Base-by-base conservation (phyloP, 2,113 vertebrate species). In the Calonectris borealis region DNA sequence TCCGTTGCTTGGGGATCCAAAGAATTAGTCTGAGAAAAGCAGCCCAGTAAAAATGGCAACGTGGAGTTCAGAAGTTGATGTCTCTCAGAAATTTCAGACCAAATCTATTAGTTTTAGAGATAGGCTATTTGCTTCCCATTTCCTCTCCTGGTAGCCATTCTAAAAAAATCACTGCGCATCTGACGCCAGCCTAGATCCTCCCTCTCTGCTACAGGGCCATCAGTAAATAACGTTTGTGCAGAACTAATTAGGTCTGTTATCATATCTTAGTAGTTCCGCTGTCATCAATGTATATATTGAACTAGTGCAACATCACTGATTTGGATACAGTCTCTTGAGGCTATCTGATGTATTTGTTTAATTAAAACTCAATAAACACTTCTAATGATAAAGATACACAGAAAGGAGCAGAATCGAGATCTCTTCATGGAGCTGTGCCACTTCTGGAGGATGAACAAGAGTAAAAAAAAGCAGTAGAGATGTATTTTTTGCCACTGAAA, bases 301-400 rank as follows among this genome's bases (percentile, higher is more conserved):
- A 90, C 49, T 38, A 86, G 60, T 0, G 2, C 54, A 73, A 19
- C 48, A 76, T 52, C 13, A 1, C 40, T 70, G 58, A 77, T 65
- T 87, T 0, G 0, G 16, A 46, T 65, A 49, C 31, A 52, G 70
- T 48, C 86, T 86, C 83, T 61, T 26, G 86, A 93, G 88, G 25
- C 25, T 68, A 55, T 55, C 72, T 42, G 72, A 91, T 91, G 46
- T 68, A 79, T 70, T 34, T 69, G 77, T 87, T 89, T 83, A 95
- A 95, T 92, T 96, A 93, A 96, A 96, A 87, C 64, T 89, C 77
- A 80, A 29, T 73, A 83, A 93, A 51, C 14, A 58, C 40, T 91
- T 87, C 49, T 49, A 76, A 85, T 87, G 57, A 85, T 82, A 89
- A 95, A 88, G 80, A 94, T 61, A 72, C 40, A 54, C 15, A 93